phyloP scores from a whole-genome alignment of 2,888 invertebrate genomes.

The Mechanitis messenoides region DNA sequence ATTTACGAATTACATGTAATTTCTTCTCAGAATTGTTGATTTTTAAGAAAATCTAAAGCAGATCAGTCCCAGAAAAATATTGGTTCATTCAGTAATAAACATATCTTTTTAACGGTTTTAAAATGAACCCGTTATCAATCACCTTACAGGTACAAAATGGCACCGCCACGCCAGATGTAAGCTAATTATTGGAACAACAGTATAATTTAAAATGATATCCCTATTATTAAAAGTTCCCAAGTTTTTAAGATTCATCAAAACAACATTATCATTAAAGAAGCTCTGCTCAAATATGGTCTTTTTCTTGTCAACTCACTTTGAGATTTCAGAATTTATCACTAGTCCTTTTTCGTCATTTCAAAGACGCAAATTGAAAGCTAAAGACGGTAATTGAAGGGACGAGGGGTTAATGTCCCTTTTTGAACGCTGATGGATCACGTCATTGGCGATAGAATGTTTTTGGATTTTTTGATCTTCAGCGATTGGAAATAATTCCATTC shows the following conservation, averaged over 20 bases:
- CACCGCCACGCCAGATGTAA: too few species aligned
- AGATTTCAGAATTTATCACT: constrained; percentile 43
- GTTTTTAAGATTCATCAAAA: constrained; percentile 4
- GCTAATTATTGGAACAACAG: too few species aligned
- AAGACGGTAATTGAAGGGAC: constrained; percentile 73
- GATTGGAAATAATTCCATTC: constrained; percentile 24
- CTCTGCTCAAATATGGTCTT: constrained; percentile 12
- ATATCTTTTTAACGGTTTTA: too few species aligned
- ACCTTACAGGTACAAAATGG: too few species aligned
- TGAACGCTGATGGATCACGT: constrained; percentile 65
- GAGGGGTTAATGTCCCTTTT: constrained; percentile 66
- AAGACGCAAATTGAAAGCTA: constrained; percentile 73
- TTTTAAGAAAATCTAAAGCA: too few species aligned
- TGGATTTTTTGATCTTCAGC: constrained; percentile 41
- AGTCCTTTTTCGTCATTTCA: constrained; percentile 56
- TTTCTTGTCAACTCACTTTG: constrained; percentile 29
- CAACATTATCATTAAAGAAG: constrained; percentile 25
- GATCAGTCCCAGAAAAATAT: too few species aligned
- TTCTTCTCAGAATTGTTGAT: not conserved
- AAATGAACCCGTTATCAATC: too few species aligned
- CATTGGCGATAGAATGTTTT: constrained; percentile 56
- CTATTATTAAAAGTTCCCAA: too few species aligned
- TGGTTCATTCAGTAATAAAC: too few species aligned
- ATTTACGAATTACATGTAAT: not conserved
- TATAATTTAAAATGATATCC: too few species aligned